A percentile compares a stretch with the other conserved stretches of the same genome.
Evolutionary conservation across 2,113 vertebrate species (phyloP).

Genomic region (Microcebus murinus): DNA sequence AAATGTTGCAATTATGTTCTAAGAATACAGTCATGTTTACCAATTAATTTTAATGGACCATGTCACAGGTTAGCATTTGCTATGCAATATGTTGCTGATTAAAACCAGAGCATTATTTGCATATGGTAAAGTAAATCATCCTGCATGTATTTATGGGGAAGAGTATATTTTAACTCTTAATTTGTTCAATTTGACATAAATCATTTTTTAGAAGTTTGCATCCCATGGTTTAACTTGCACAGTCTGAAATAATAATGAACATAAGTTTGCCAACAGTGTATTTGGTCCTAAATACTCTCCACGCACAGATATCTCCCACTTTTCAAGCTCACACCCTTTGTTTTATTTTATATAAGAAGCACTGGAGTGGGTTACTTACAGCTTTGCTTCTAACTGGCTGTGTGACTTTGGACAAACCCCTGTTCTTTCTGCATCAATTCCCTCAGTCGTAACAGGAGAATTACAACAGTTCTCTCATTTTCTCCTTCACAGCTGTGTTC

Average conservation of each 20-base stretch:
- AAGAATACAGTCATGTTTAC: constrained; percentile 61
- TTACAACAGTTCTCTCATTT: not conserved
- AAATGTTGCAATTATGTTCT: constrained; percentile 55
- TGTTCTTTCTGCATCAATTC: not conserved
- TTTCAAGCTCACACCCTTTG: not conserved
- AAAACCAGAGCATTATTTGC: constrained; percentile 55
- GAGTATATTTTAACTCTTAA: constrained; percentile 73
- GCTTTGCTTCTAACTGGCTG: not conserved
- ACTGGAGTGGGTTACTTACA: not conserved
- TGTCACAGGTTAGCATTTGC: constrained; percentile 53
- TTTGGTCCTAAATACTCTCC: not conserved
- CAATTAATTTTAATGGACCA: constrained; percentile 60
- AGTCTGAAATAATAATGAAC: not conserved
- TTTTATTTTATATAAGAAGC: not conserved
- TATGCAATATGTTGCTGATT: constrained; percentile 65
- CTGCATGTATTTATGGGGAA: constrained; percentile 56
- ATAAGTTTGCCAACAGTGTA: constrained; percentile 23
- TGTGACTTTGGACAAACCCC: not conserved
- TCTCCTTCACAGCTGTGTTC: not conserved
- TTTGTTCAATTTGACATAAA: constrained; percentile 57
- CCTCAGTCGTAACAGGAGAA: not conserved
- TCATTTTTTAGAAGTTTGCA: constrained; percentile 55
- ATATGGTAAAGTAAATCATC: constrained; percentile 70
- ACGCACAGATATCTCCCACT: not conserved
- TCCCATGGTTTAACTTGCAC: constrained; percentile 9